Percentiles rank a stretch among this genome's conserved stretches.
Conservation (phyloP, 2,797 vertebrate species). For the Amblyraja radiata region DNA sequence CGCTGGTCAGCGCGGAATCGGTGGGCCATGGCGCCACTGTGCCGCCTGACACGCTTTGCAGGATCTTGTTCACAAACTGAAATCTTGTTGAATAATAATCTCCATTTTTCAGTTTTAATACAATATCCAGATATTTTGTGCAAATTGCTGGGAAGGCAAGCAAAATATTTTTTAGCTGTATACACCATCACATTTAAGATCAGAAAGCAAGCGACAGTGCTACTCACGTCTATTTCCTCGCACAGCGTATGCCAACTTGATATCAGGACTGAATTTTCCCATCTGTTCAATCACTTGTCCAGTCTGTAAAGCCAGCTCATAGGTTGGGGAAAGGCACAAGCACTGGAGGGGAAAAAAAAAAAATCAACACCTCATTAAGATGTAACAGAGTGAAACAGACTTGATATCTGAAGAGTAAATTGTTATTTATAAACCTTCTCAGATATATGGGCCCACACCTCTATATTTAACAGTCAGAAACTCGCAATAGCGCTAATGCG, state of each 20-base stretch:
- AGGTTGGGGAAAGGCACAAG: conserved; percentile 64
- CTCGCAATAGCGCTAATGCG: no score
- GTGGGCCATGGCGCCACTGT: no score
- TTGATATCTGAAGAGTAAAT: not conserved
- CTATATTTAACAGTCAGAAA: no score
- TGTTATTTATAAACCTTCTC: not conserved
- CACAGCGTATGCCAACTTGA: conserved; percentile 57
- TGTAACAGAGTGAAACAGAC: not conserved
- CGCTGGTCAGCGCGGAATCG: no score
- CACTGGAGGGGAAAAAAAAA: conserved; percentile 47
- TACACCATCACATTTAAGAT: not conserved
- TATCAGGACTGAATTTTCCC: conserved; percentile 53
- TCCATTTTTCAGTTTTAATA: not conserved
- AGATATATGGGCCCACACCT: not conserved
- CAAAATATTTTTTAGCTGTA: not conserved
- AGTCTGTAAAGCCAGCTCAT: conserved; percentile 64
- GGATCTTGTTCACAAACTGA: no score
- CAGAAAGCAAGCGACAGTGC: not conserved
- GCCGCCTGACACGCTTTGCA: no score
- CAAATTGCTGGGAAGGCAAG: not conserved
- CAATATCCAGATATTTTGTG: not conserved
- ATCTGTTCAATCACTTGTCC: conserved; percentile 58
- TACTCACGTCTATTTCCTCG: conserved; percentile 56
- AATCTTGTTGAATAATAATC: no score
- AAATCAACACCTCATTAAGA: not conserved